Evolutionary conservation across 2,113 vertebrate genomes (phyloP).

Genomic region (Siniperca chuatsi): DNA sequence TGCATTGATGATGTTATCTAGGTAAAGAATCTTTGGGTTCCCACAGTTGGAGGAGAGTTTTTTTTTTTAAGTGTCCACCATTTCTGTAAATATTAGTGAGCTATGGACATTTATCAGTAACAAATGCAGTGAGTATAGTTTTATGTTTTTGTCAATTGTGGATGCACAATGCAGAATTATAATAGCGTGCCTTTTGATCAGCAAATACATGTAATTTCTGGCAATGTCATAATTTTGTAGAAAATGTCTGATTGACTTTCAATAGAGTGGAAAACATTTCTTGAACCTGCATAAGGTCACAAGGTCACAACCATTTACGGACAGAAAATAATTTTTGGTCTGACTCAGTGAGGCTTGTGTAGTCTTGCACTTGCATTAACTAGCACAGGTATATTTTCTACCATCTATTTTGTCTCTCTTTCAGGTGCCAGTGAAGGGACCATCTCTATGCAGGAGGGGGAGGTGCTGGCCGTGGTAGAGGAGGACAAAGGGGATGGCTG

Average conservation of each 20-base stretch:
- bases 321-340: neutral
- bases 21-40: neutral
- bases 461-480: slow-evolving; percentile 89
- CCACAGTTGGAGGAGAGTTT: neutral
- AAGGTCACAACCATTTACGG: neutral
- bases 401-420: neutral
- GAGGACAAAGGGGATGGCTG: slow-evolving; percentile 93
- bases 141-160: neutral
- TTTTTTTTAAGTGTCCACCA: no score
- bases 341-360: neutral
- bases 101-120: neutral
- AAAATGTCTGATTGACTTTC: neutral
- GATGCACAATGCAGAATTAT: neutral
- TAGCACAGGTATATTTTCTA: neutral
- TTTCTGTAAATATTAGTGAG: neutral
- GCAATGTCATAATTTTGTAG: neutral
- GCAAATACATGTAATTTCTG: neutral
- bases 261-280: neutral
- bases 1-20: neutral
- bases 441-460: slow-evolving; percentile 91
- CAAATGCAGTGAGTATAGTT: neutral
- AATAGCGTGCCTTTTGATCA: neutral
- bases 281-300: neutral
- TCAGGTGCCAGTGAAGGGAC: slow-evolving; percentile 92
- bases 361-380: neutral